phyloP scores from a whole-genome alignment of 2,797 vertebrate genomes.

The Avahi laniger region DNA sequence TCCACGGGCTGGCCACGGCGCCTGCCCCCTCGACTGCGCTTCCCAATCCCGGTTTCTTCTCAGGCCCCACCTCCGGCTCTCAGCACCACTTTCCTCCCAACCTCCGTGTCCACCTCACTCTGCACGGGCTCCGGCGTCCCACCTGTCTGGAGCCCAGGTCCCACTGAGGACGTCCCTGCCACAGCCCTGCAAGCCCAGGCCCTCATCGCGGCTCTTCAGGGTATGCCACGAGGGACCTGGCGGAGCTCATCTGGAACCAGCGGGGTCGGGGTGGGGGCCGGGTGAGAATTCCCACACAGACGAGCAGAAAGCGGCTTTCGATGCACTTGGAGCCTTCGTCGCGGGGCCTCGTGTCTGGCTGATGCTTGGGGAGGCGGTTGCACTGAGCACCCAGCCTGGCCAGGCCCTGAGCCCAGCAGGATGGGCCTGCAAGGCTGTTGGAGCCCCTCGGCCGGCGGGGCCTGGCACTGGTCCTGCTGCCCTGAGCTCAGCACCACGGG shows the following conservation, averaged over 20 bases:
- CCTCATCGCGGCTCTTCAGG: no score
- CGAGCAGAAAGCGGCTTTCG: background rate
- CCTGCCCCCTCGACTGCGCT: accelerated
- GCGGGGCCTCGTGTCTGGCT: accelerated
- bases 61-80: background rate
- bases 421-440: accelerated
- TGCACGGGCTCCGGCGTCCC: no score
- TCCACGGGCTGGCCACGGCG: accelerated
- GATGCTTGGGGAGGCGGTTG: accelerated
- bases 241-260: background rate
- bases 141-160: background rate
- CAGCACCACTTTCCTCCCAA: accelerated
- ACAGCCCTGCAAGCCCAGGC: background rate
- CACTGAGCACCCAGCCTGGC: accelerated
- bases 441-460: background rate
- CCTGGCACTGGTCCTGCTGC: background rate
- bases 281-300: background rate
- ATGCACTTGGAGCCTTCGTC: background rate
- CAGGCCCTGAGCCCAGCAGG: background rate
- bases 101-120: background rate
- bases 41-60: background rate
- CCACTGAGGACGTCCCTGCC: background rate
- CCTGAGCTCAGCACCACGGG: background rate
- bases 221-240: background rate
- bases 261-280: accelerated